These are phyloP conservation scores for Montipora capitata DNA, from an alignment of 92 coral and sea anemone genomes.

Conservation along the genomic window DNA sequence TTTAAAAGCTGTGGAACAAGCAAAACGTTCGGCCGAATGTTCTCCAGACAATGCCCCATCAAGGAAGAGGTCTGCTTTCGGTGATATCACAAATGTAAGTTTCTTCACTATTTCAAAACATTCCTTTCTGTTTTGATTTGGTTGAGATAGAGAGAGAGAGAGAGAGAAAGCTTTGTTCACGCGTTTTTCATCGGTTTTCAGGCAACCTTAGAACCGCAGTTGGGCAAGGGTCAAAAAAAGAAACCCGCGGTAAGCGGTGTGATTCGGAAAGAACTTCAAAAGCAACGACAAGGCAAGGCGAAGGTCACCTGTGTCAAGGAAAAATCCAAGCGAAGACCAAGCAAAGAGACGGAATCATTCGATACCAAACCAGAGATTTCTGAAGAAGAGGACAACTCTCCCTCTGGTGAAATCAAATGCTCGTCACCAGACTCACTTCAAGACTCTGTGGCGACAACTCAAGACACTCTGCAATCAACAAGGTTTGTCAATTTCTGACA, in stretches of 20 bases:
- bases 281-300: constrained; percentile 6
- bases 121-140: not conserved
- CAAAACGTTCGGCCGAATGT: constrained; percentile 87
- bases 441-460: constrained; percentile 6
- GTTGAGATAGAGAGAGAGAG: too few relatives aligned
- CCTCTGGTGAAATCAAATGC: constrained; percentile 59
- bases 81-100: constrained; percentile 96
- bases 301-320: not conserved
- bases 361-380: not conserved
- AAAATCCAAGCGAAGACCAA: constrained; percentile 5
- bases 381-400: constrained; percentile 48
- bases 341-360: constrained; percentile 9
- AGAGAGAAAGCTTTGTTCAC: not conserved
- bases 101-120: not conserved
- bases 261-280: constrained; percentile 15
- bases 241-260: constrained; percentile 18
- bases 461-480: constrained; percentile 25
- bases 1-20: constrained; percentile 73
- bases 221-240: constrained; percentile 16
- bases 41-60: constrained; percentile 93
- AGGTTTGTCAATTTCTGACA: constrained; percentile 19
- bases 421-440: constrained; percentile 71
- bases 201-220: constrained; percentile 45
- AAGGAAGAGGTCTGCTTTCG: constrained; percentile 93
- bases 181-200: constrained; percentile 18